These are phyloP conservation scores for Pterocles burchelli DNA, from an alignment of 2,113 vertebrate genomes.

Conservation along the genomic window DNA sequence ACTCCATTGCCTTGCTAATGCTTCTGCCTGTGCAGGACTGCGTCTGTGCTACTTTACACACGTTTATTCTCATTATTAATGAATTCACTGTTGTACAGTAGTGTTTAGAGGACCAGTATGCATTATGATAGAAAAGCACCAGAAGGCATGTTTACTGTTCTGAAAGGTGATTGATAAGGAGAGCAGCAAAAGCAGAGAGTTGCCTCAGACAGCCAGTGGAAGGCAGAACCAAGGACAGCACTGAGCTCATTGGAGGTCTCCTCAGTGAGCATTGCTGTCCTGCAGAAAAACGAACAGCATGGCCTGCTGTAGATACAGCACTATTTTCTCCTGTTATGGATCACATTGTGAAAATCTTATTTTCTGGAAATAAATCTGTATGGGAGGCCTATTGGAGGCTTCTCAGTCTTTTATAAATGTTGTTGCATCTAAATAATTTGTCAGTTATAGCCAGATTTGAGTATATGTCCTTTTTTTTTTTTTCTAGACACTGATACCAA, in stretches of 20 bases:
- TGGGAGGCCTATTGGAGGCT: not conserved
- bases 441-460: not conserved
- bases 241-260: not conserved
- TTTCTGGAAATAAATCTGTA: not conserved
- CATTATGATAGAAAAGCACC: not conserved
- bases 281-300: not conserved
- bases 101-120: not conserved
- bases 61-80: not conserved
- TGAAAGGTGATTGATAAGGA: not conserved
- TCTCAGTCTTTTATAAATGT: not conserved
- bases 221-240: not conserved
- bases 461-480: not conserved
- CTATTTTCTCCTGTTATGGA: not conserved
- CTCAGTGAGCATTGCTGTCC: not conserved
- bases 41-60: not conserved
- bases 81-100: not conserved
- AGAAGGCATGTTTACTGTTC: not conserved
- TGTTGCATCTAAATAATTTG: not conserved
- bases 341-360: not conserved
- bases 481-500: not conserved
- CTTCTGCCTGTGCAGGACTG: not conserved
- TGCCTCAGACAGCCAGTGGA: not conserved
- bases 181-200: not conserved
- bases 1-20: not conserved
- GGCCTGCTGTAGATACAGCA: not conserved